Percentiles rank a stretch among this genome's conserved stretches.
Evolutionary conservation across 1,140 invertebrate species (phyloP).

Genomic region (Palaemon carinicauda): DNA sequence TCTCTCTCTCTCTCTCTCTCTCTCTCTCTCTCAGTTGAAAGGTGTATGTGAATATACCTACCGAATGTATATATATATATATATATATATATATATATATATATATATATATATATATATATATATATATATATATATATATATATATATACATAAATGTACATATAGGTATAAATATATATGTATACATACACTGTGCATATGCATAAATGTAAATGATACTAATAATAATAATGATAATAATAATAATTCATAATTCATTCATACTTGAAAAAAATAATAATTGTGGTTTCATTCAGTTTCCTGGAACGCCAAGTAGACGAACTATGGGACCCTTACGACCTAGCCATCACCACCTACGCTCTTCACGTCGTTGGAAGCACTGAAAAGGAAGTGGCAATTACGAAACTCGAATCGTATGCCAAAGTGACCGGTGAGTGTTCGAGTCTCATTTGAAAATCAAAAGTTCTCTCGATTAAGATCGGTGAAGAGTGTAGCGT

Average conservation of each 20-base stretch:
- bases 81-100: background rate
- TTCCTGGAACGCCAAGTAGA: conserved; percentile 65
- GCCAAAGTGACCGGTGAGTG: background rate
- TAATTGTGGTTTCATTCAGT: conserved; percentile 46
- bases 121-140: background rate
- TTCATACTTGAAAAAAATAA: background rate
- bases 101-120: background rate
- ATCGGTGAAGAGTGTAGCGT: too few relatives aligned
- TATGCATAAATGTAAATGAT: too few relatives aligned
- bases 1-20: background rate
- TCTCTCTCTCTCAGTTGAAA: background rate
- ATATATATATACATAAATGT: background rate
- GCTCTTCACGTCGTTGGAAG: conserved; percentile 66
- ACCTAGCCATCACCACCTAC: conserved; percentile 68
- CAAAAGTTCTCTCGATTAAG: too few relatives aligned
- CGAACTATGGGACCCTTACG: conserved; percentile 65
- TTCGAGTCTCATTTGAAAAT: too few relatives aligned
- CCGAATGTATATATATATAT: background rate
- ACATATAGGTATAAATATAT: background rate
- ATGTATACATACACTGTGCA: too few relatives aligned
- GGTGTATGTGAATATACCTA: background rate
- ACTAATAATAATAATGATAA: too few relatives aligned
- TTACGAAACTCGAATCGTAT: conserved; percentile 60
- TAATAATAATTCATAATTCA: too few relatives aligned
- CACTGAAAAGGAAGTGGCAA: conserved; percentile 65